Evolutionary conservation across 2,797 vertebrate genomes (phyloP).

Genomic region (Tapera naevia): DNA sequence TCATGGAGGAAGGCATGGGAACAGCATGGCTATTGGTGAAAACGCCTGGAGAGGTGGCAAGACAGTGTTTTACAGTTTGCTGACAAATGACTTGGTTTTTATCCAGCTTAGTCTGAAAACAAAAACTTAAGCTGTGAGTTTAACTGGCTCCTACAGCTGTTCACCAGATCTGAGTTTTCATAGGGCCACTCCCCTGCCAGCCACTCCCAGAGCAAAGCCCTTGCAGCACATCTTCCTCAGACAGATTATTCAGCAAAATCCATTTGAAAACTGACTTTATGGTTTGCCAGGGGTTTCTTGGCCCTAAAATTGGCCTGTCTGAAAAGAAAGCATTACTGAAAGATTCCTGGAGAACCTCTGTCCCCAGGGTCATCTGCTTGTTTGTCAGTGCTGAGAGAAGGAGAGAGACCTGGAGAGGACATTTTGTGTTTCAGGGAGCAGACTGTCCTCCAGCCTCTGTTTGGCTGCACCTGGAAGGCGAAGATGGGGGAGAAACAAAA

Average conservation of each 20-base stretch:
- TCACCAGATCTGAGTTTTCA: background rate
- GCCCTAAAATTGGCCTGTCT: background rate
- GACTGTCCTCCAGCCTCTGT: background rate
- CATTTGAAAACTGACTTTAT: background rate
- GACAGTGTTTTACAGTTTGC: slow-evolving; percentile 23
- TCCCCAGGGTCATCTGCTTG: background rate
- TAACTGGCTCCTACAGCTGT: slow-evolving; percentile 22
- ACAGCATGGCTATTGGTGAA: background rate
- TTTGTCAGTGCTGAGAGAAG: background rate
- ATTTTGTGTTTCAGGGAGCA: background rate
- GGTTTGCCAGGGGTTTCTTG: background rate
- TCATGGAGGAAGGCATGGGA: background rate
- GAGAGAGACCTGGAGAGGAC: background rate
- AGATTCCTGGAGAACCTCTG: background rate
- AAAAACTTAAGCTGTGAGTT: background rate
- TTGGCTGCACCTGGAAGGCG: accelerated
- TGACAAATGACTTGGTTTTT: slow-evolving; percentile 10
- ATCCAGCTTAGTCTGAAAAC: slow-evolving; percentile 31
- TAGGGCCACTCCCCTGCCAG: background rate
- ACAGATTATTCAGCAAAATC: slow-evolving; percentile 26
- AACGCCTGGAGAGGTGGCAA: background rate
- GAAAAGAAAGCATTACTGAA: background rate
- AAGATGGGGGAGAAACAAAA: background rate
- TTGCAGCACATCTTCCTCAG: background rate
- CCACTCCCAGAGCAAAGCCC: background rate